Evolutionary conservation across 2,113 vertebrate species (phyloP), one percentile per base, ranked within the genome.

Genomic region (Coryphaenoides rupestris): DNA sequence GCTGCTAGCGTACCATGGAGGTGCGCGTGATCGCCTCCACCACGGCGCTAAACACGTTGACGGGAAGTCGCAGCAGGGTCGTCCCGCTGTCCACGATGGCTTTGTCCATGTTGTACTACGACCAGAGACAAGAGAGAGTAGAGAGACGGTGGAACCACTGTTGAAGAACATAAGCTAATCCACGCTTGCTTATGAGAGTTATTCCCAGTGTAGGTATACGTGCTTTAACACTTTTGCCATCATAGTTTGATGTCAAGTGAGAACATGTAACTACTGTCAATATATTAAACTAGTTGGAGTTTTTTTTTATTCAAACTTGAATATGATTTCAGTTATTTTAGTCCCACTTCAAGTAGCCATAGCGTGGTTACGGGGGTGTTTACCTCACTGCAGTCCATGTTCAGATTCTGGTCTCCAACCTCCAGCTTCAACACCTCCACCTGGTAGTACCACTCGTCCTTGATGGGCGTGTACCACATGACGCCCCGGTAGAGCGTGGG

Each of bases 21-120:
- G 88, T 90, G 54, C 74, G 90, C 71, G 87, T 89, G 85, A 99
- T 94, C 7, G 95, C 92, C 46, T 92, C 92, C 21, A 98, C 93
- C 69, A 98, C 91, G 0, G 95, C 95, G 14, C 66, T 80, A 63
- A 98, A 99, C 64, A 99, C 96, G 47, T 95, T 97, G 84, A 87
- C 87, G 40, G 97, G 97, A 65, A 99, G 92, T 53, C 95, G 93
- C 58, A 99, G 92, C 47, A 98, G 91, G 0, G 97, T 99, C 55
- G 97, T 98, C 21, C 97, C 97, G 1, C 97, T 99, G 89, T 99
- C 97, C 65, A 99, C 95, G 58, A 99, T 98, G 1, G 96, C 96
- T 89, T 98, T 99, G 78, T 99, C 96, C 0, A 89, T 86, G 19
- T 99, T 99, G 40, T 98, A 99, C 96, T 99, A 66, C 55, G 72